Evolutionary conservation across 2,888 invertebrate species (phyloP).

Genomic region (Nemotelus nigrinus): DNA sequence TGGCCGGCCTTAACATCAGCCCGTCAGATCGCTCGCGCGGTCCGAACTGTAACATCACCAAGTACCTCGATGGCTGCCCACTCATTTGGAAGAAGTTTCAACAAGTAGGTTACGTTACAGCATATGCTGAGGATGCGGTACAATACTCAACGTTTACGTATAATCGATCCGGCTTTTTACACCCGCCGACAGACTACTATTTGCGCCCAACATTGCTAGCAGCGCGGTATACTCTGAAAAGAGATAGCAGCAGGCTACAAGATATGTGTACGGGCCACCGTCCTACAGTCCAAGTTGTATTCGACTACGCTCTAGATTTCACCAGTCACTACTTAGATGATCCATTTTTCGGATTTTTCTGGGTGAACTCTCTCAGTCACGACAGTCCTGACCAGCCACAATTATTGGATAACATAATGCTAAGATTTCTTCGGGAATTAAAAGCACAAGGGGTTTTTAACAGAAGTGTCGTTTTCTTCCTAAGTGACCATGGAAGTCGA

Average conservation of each 20-base stretch:
- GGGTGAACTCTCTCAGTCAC: conserved; percentile 82
- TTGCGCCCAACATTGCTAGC: conserved; percentile 75
- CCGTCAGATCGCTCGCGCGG: conserved; percentile 65
- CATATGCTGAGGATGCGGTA: conserved; percentile 77
- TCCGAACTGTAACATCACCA: conserved; percentile 60
- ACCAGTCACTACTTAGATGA: conserved; percentile 68
- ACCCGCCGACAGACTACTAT: conserved; percentile 80
- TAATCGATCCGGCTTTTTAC: conserved; percentile 72
- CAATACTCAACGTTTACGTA: conserved; percentile 72
- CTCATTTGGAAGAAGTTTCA: conserved; percentile 79
- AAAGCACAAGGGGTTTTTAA: conserved; percentile 70
- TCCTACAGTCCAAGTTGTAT: conserved; percentile 70
- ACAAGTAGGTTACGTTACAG: conserved; percentile 74
- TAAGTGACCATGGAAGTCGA: conserved; percentile 83
- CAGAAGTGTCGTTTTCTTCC: conserved; percentile 75
- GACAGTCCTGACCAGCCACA: conserved; percentile 74
- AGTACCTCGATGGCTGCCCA: conserved; percentile 72
- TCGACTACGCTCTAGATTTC: conserved; percentile 73
- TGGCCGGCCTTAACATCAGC: conserved; percentile 70
- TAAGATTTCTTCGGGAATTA: conserved; percentile 70
- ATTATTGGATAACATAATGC: conserved; percentile 72
- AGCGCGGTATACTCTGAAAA: conserved; percentile 67
- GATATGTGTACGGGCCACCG: conserved; percentile 69
- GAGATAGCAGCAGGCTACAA: conserved; percentile 65
- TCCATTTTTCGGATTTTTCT: conserved; percentile 75